Base-by-base conservation (phyloP, 2,113 vertebrate genomes). In the Nerophis lumbriciformis region DNA sequence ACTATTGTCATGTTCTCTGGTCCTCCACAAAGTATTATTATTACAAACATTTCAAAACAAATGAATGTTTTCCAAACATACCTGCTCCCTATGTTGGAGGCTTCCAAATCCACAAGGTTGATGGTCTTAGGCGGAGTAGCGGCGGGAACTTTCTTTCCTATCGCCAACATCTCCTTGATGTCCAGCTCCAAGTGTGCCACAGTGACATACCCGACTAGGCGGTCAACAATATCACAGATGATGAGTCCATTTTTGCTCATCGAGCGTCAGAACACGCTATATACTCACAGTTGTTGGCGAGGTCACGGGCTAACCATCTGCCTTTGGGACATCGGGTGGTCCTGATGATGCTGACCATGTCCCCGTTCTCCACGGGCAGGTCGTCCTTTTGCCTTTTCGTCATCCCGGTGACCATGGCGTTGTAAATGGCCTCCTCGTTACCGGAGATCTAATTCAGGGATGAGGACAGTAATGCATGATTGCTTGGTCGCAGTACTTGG, bases 221-320 rank as follows among this genome's bases (percentile, higher is more conserved):
- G 72, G 44, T 69, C 35, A 68, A 3, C 14, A 38, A 39, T 1
- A 50, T 55, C 36, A 59, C 19, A 7, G 39, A 8, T n/a, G 0
- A 2, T 1, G 13, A 6, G 19, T n/a, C 12, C 36, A 6, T 50
- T 36, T 39, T 4, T 15, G 13, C 21, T 35, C 21, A 28, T 36
- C 55, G 10, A 45, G 37, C 21, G 5, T 36, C 9, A 19, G 1
- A 1, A 15, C 10, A 1, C 36, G 42, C 8, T 21, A 57, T 21
- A 57, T 28, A 89, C 94, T 93, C 85, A 98, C 95, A 85, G 69
- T 80, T 86, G 80, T 88, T 88, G 37, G 47, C 71, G 65, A 65
- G 14, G 75, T 79, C 85, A 64, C 83, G 86, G 66, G 87, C 87
- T 71, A 91, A 86, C 85, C 90, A 88, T 51, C 72, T 82, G 21